Evolutionary conservation across 2,113 vertebrate genomes (phyloP).

Genomic region (Microtus oregoni): DNA sequence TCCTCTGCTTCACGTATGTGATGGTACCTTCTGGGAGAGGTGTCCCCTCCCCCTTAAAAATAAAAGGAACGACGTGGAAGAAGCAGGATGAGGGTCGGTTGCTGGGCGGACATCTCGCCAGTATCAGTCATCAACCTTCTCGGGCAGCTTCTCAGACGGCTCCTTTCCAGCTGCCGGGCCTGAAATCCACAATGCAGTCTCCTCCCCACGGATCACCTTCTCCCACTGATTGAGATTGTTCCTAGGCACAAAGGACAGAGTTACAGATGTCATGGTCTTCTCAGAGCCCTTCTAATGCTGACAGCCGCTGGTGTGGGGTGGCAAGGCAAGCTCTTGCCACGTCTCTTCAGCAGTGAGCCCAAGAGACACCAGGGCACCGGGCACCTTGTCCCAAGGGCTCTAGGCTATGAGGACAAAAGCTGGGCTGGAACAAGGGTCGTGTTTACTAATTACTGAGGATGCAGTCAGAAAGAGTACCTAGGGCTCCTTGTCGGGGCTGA

Average conservation of each 20-base stretch:
- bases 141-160: constrained; percentile 88
- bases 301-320: fast-evolving
- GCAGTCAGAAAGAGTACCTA: fast-evolving
- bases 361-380: fast-evolving
- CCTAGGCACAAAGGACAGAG: constrained; percentile 83
- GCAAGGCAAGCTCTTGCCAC: fast-evolving
- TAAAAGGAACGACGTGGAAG: constrained; percentile 59
- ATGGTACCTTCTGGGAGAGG: constrained; percentile 67
- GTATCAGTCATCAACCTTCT: constrained; percentile 93
- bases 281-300: not conserved
- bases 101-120: not conserved
- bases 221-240: constrained; percentile 98
- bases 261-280: not conserved
- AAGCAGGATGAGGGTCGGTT: constrained; percentile 57
- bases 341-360: not conserved
- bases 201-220: constrained; percentile 93
- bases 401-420: not conserved
- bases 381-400: not conserved
- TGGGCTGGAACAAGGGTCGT: fast-evolving
- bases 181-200: constrained; percentile 87
- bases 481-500: fast-evolving
- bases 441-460: fast-evolving
- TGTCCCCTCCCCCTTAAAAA: constrained; percentile 39
- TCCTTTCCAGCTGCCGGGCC: constrained; percentile 78
- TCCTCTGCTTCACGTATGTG: not conserved